Evolutionary conservation across 2,888 invertebrate genomes (phyloP).

Genomic region (Hemistola chrysoprasaria): DNA sequence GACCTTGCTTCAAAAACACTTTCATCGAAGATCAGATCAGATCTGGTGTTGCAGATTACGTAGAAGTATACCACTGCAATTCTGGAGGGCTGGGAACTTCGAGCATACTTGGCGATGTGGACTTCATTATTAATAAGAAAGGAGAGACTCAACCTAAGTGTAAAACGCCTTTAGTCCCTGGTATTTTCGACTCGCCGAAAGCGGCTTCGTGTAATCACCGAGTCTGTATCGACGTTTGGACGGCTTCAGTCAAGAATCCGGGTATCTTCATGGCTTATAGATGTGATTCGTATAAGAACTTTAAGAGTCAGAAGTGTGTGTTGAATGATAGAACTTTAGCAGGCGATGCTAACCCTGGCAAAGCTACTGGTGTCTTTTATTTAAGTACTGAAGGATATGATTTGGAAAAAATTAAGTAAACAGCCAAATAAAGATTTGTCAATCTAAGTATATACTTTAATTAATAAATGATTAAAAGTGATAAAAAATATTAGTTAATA

Average conservation of each 20-base stretch:
- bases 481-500: too few relatives aligned
- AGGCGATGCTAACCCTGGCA: constrained; percentile 55
- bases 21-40: constrained; percentile 48
- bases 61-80: constrained; percentile 75
- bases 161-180: constrained; percentile 49
- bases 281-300: constrained; percentile 38
- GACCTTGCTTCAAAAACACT: constrained; percentile 29
- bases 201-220: constrained; percentile 57
- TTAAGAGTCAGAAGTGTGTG: constrained; percentile 39
- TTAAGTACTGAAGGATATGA: constrained; percentile 42
- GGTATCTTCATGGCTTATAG: constrained; percentile 47
- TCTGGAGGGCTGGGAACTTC: constrained; percentile 57
- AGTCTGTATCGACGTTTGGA: constrained; percentile 50
- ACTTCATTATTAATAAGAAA: constrained; percentile 75
- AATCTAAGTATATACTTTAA: too few relatives aligned
- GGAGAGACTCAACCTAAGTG: constrained; percentile 78
- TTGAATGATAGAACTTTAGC: constrained; percentile 42
- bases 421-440: not conserved
- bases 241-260: constrained; percentile 46
- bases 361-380: constrained; percentile 50
- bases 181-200: constrained; percentile 49
- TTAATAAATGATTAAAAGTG: too few relatives aligned
- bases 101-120: constrained; percentile 61
- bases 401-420: constrained; percentile 6
- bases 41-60: constrained; percentile 64